Evolutionary conservation across 2,797 vertebrate genomes (phyloP).

Genomic region (Scolopax bukidnonensis): DNA sequence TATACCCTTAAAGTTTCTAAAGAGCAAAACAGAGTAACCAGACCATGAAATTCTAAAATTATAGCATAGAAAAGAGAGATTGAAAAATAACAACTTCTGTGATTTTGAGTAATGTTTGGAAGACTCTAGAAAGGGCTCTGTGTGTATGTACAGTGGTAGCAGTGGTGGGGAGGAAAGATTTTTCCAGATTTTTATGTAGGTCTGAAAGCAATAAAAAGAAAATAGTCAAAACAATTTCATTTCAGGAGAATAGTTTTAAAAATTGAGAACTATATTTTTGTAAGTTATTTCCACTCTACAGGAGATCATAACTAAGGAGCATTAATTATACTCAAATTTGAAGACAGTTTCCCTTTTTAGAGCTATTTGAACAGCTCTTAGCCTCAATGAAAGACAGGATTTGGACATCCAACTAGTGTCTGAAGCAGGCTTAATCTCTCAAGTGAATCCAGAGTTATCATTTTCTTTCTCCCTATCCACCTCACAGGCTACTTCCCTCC

Average conservation of each 20-base stretch:
- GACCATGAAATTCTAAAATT: neutral
- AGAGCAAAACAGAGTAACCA: neutral
- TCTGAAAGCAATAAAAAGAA: neutral
- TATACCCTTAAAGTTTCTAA: neutral
- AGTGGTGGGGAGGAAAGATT: neutral
- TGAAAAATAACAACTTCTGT: neutral
- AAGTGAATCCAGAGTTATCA: neutral
- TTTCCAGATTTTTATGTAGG: neutral
- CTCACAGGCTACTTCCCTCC: neutral
- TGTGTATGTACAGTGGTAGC: neutral
- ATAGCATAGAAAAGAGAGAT: neutral
- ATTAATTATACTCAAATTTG: neutral
- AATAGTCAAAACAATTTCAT: neutral
- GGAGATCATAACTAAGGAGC: neutral
- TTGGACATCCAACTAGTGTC: neutral
- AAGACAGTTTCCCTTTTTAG: neutral
- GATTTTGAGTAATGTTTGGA: neutral
- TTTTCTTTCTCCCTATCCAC: neutral
- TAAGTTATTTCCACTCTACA: neutral
- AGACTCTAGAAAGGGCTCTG: neutral
- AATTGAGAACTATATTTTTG: neutral
- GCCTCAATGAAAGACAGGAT: neutral
- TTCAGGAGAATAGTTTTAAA: neutral
- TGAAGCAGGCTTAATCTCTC: neutral
- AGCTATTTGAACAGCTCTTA: neutral